Evolutionary conservation across 1,140 invertebrate genomes (phyloP).

Genomic region (Phymorhynchus buccinoides): DNA sequence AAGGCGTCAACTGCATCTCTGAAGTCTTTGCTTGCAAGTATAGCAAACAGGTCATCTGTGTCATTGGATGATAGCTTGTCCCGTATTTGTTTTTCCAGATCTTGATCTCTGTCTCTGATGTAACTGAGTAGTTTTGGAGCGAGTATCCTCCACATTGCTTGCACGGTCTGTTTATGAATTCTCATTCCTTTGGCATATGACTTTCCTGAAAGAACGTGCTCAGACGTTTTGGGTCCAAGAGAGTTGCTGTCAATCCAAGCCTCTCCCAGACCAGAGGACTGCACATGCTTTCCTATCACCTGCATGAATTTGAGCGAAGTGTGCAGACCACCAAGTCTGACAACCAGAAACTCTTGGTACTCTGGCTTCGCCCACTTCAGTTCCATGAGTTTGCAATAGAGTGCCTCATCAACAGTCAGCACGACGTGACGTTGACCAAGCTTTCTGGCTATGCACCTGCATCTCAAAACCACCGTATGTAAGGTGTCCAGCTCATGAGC

Average conservation of each 20-base stretch:
- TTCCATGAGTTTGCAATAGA: conserved; percentile 33
- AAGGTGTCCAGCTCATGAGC: conserved; percentile 23
- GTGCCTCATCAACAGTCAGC: conserved; percentile 33
- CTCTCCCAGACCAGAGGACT: background rate
- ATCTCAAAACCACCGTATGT: conserved; percentile 23
- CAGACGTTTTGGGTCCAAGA: background rate
- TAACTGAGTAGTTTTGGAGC: background rate
- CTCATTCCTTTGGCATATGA: background rate
- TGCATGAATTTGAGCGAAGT: conserved; percentile 29
- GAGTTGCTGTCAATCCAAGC: background rate
- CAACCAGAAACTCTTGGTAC: conserved; percentile 6
- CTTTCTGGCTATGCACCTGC: background rate
- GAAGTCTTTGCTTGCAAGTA: no score
- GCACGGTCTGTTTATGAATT: background rate
- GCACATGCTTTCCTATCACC: conserved; percentile 10
- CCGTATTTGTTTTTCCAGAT: no score
- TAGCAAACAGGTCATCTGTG: no score
- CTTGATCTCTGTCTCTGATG: background rate
- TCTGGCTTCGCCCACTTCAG: conserved; percentile 25
- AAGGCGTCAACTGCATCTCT: no score
- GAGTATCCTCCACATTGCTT: background rate
- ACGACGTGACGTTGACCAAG: conserved; percentile 33
- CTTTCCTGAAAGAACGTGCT: background rate
- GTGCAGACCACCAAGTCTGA: conserved; percentile 7
- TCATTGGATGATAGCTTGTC: no score